Evolutionary conservation across 2,113 vertebrate species (phyloP).

Genomic region (Nyctibius bracteatus): DNA sequence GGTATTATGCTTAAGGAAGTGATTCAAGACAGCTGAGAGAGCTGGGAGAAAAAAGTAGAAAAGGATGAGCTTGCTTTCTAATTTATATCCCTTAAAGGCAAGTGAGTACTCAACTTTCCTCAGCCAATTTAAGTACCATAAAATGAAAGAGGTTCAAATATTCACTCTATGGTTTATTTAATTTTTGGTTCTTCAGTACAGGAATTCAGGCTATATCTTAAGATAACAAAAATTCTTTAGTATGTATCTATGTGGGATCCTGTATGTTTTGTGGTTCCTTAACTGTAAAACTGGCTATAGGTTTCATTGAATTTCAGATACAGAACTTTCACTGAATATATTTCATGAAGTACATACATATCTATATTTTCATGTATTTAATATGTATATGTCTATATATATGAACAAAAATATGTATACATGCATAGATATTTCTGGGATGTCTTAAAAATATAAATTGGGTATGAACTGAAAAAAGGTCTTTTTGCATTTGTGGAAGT

Average conservation of each 20-base stretch:
- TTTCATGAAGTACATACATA: background rate
- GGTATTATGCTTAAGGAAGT: background rate
- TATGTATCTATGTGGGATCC: background rate
- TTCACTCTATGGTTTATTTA: background rate
- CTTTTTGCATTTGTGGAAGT: background rate
- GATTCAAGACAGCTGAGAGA: background rate
- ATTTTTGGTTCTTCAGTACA: background rate
- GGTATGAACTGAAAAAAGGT: background rate
- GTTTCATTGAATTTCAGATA: background rate
- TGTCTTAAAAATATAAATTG: background rate
- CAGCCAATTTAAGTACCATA: accelerated
- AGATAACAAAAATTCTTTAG: background rate
- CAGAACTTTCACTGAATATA: background rate
- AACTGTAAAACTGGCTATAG: background rate
- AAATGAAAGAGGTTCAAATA: background rate
- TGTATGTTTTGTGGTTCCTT: background rate
- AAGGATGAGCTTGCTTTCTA: background rate
- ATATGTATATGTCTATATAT: background rate
- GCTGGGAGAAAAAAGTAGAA: background rate
- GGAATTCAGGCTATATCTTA: background rate
- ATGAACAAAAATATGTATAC: background rate
- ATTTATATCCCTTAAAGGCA: accelerated
- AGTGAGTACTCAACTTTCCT: accelerated
- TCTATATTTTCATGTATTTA: background rate
- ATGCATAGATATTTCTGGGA: background rate